A percentile compares a stretch with the other conserved stretches of the same genome.
These are phyloP conservation scores for Prunella himalayana DNA, from an alignment of 2,113 vertebrate genomes.

Conservation along the genomic window DNA sequence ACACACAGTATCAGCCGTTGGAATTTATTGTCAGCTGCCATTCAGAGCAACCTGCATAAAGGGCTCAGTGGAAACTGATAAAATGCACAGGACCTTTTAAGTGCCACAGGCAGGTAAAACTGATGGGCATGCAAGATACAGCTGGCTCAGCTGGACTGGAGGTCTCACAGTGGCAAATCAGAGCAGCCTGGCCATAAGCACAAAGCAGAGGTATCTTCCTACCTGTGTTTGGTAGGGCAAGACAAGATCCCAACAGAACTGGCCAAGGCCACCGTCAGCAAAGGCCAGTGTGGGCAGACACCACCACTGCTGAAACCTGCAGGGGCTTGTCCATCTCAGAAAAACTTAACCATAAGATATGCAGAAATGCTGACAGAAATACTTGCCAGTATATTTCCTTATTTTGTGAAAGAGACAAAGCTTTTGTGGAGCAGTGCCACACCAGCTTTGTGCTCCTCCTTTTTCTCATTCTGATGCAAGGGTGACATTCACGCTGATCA, in stretches of 20 bases:
- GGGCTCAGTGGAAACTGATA: background rate
- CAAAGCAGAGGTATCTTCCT: background rate
- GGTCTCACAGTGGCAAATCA: background rate
- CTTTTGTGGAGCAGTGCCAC: background rate
- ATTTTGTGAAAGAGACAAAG: background rate
- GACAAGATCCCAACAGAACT: background rate
- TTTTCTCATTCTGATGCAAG: background rate
- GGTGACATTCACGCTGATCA: background rate
- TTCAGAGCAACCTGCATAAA: background rate
- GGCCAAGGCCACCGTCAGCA: background rate
- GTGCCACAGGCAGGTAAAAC: background rate
- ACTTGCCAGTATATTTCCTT: background rate
- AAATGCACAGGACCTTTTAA: background rate
- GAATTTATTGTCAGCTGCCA: background rate
- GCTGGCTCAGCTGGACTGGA: background rate
- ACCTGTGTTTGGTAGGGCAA: background rate
- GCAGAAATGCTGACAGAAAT: background rate
- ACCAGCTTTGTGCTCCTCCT: background rate
- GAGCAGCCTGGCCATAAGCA: background rate
- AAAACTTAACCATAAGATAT: too few relatives aligned
- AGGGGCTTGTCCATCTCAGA: background rate
- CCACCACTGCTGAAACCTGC: background rate
- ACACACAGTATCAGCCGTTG: background rate
- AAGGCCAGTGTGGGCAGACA: background rate
- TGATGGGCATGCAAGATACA: background rate